Percentiles rank a stretch among this genome's conserved stretches.
phyloP scores from a whole-genome alignment of 2,888 invertebrate genomes.

The Syrphus vitripennis region DNA sequence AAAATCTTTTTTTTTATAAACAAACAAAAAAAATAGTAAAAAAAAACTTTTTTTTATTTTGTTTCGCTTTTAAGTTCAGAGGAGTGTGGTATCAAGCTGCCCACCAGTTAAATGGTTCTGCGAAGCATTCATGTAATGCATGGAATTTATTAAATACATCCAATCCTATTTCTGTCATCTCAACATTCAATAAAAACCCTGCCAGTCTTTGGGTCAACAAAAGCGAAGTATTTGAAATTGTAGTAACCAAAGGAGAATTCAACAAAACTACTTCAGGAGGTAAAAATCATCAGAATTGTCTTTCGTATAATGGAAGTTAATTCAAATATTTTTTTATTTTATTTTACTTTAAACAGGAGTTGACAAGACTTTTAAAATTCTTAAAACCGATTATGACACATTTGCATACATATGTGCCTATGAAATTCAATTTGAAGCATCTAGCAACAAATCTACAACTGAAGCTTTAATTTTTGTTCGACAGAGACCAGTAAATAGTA shows the following conservation, averaged over 20 bases:
- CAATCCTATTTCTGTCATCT: neutral
- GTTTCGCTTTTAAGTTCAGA: slow-evolving; percentile 21
- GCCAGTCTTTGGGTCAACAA: slow-evolving; percentile 74
- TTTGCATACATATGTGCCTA: slow-evolving; percentile 76
- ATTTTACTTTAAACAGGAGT: neutral
- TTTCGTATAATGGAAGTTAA: too few relatives aligned
- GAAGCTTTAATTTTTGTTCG: slow-evolving; percentile 40
- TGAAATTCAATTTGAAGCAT: too few relatives aligned
- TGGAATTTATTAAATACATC: neutral
- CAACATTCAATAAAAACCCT: slow-evolving; percentile 73
- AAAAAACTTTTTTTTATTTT: neutral
- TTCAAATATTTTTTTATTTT: neutral
- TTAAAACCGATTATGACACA: slow-evolving; percentile 74
- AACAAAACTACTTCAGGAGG: neutral
- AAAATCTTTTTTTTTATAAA: too few relatives aligned
- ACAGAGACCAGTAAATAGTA: neutral
- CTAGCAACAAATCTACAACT: too few relatives aligned
- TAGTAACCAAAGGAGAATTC: slow-evolving; percentile 14
- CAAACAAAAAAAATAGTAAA: too few relatives aligned
- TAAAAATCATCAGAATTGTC: neutral
- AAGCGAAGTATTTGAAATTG: neutral
- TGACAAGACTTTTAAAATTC: slow-evolving; percentile 72
- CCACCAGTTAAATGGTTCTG: slow-evolving; percentile 3
- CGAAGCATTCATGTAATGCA: neutral
- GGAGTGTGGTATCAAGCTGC: slow-evolving; percentile 69